A percentile compares a stretch with the other conserved stretches of the same genome.
These are phyloP conservation scores for Arrhamphus sclerolepis DNA, from an alignment of 2,797 vertebrate genomes.

Conservation along the genomic window DNA sequence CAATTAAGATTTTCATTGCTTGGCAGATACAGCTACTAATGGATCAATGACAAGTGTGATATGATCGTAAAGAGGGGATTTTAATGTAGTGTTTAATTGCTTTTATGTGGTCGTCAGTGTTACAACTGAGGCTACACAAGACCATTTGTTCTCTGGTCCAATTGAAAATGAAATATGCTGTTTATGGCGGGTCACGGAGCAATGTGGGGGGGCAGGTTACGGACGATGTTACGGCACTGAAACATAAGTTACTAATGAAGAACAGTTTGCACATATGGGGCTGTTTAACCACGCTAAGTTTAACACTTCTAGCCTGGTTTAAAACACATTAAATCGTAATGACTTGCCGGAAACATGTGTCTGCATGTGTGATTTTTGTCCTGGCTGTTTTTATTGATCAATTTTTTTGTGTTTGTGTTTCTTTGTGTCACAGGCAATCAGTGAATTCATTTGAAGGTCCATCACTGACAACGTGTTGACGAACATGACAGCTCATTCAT, in stretches of 20 bases:
- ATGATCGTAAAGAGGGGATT: conserved; percentile 80
- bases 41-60: conserved; percentile 83
- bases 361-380: background rate
- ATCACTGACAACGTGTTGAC: no score
- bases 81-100: conserved; percentile 86
- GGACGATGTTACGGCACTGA: conserved; percentile 14
- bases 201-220: conserved; percentile 31
- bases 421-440: no score
- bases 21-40: conserved; percentile 83
- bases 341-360: background rate
- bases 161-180: conserved; percentile 32
- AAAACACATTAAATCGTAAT: conserved; percentile 17
- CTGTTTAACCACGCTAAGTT: conserved; percentile 9
- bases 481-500: no score
- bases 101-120: conserved; percentile 69
- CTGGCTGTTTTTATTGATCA: no score
- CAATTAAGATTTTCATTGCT: conserved; percentile 84
- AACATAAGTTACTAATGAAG: conserved; percentile 33
- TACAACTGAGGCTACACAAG: conserved; percentile 53
- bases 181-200: conserved; percentile 37
- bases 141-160: conserved; percentile 58
- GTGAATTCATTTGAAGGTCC: no score
- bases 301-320: conserved; percentile 8
- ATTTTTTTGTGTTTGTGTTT: no score
- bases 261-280: conserved; percentile 4